These are phyloP conservation scores for Kryptopterus vitreolus DNA, from an alignment of 2,797 vertebrate species.

Conservation along the genomic window DNA sequence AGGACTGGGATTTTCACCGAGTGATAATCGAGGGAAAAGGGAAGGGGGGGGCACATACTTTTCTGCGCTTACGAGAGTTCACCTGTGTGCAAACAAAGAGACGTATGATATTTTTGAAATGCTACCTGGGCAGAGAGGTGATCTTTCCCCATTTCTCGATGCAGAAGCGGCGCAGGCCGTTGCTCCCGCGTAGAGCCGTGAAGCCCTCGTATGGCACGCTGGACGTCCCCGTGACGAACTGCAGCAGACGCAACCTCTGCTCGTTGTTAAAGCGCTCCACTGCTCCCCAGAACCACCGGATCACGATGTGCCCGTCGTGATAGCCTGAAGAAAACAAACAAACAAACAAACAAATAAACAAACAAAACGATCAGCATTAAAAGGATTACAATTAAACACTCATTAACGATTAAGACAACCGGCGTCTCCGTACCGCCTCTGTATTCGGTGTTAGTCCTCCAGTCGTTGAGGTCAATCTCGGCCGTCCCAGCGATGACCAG, in stretches of 20 bases:
- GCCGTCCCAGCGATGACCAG: constrained; percentile 87
- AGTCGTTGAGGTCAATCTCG: constrained; percentile 86
- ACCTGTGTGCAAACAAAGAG: no score
- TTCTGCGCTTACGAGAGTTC: no score
- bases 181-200: constrained; percentile 83
- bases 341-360: neutral
- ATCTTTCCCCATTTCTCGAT: constrained; percentile 91
- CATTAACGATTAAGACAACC: neutral
- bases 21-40: no score
- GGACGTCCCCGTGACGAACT: constrained; percentile 86
- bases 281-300: constrained; percentile 87
- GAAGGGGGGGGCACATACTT: no score
- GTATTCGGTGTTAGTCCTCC: constrained; percentile 87
- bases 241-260: constrained; percentile 81
- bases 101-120: no score
- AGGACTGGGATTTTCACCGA: no score
- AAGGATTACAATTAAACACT: no score
- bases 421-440: constrained; percentile 77
- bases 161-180: constrained; percentile 85
- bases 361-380: no score
- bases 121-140: constrained; percentile 86
- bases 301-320: constrained; percentile 86
- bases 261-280: constrained; percentile 89
- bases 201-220: constrained; percentile 87
- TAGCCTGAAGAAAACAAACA: constrained; percentile 72